Percentiles rank a stretch among this genome's conserved stretches.
Conservation (phyloP, 2,797 vertebrate species). For the Melanitta fusca region DNA sequence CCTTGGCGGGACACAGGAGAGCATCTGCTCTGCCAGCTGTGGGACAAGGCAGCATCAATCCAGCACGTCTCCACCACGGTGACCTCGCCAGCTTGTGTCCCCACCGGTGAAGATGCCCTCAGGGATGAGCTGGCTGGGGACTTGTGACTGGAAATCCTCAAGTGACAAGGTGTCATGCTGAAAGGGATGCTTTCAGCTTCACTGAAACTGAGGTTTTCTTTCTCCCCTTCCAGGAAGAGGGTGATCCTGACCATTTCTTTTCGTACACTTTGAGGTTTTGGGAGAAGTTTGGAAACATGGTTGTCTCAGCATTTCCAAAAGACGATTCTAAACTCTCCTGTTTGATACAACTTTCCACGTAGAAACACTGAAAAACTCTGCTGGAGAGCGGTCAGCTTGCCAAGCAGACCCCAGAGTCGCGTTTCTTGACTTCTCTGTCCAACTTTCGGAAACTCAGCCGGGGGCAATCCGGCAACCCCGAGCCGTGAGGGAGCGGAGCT, state of each 20-base stretch:
- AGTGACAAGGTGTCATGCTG: accelerated
- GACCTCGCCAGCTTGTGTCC: accelerated
- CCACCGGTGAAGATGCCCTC: not conserved
- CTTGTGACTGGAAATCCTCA: not conserved
- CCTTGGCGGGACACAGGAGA: accelerated
- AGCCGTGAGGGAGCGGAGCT: accelerated
- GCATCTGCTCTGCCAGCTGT: accelerated
- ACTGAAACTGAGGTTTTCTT: not conserved
- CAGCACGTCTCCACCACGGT: accelerated
- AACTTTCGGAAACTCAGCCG: accelerated
- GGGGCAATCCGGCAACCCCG: not conserved
- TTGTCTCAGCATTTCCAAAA: accelerated
- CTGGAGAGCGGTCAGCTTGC: not conserved
- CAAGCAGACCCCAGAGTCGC: not conserved
- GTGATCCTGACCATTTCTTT: accelerated
- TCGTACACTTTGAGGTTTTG: accelerated
- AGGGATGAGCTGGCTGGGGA: accelerated
- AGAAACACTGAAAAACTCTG: accelerated
- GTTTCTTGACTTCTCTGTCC: accelerated
- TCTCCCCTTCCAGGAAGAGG: not conserved
- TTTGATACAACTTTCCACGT: not conserved
- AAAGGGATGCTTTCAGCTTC: not conserved
- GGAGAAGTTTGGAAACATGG: accelerated
- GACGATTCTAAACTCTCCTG: not conserved
- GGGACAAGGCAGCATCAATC: accelerated